These are phyloP conservation scores for Machimus rusticus DNA, from an alignment of 2,888 invertebrate species.

Conservation along the genomic window DNA sequence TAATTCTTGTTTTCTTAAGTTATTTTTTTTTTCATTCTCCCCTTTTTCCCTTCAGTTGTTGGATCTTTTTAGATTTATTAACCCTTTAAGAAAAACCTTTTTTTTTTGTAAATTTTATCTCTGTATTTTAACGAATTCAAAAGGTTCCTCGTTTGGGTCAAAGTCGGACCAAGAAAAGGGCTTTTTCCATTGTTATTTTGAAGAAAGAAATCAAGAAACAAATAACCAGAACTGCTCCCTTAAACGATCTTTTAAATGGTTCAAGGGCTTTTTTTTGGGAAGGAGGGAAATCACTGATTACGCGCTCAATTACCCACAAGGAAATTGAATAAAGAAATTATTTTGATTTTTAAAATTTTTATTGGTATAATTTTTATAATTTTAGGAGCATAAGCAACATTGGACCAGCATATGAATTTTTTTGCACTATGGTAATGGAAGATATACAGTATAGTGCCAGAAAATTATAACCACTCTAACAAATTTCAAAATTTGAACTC, in stretches of 20 bases:
- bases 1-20: not conserved
- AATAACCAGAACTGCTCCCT: not conserved
- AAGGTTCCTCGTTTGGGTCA: not conserved
- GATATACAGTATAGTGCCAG: too few relatives aligned
- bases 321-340: not conserved
- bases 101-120: not conserved
- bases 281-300: not conserved
- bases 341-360: not conserved
- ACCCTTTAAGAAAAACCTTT: not conserved
- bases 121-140: not conserved
- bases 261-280: not conserved
- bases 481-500: too few relatives aligned
- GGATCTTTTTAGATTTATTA: not conserved
- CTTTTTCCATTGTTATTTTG: not conserved
- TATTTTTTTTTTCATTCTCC: not conserved
- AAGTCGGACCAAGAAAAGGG: not conserved
- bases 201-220: not conserved
- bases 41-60: not conserved
- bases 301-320: not conserved
- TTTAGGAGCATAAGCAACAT: too few relatives aligned
- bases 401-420: too few relatives aligned
- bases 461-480: too few relatives aligned
- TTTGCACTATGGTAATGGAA: too few relatives aligned
- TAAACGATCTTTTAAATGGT: not conserved
- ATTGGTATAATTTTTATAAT: not conserved